phyloP scores from a whole-genome alignment of 2,113 vertebrate genomes.

The Carassius auratus region DNA sequence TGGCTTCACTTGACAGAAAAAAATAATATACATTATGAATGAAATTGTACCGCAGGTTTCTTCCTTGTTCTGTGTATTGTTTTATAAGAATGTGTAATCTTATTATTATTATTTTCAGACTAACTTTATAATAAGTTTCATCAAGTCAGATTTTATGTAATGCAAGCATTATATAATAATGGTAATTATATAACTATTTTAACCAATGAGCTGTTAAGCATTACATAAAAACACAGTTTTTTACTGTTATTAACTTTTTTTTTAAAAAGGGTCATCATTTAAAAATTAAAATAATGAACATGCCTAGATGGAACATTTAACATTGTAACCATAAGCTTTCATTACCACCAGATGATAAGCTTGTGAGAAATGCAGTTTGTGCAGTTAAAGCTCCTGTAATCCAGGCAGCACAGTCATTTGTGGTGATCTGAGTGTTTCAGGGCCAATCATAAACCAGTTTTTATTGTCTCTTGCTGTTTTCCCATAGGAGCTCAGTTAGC shows the following conservation, averaged over 20 bases:
- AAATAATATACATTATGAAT: background rate
- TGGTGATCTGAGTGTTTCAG: conserved; percentile 26
- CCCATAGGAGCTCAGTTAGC: conserved; percentile 3
- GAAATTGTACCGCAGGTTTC: background rate
- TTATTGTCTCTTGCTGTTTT: conserved; percentile 8
- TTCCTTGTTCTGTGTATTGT: background rate
- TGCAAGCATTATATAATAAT: conserved; percentile 17
- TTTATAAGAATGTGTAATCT: background rate
- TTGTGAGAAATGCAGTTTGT: conserved; percentile 3
- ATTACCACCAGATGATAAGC: conserved; percentile 4
- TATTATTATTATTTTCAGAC: background rate
- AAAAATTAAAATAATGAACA: background rate
- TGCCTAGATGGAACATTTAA: background rate
- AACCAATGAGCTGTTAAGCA: background rate
- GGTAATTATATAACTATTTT: background rate
- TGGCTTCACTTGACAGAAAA: background rate
- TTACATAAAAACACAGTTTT: background rate
- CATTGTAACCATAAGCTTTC: background rate
- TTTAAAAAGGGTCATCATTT: background rate
- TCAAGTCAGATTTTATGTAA: conserved; percentile 15
- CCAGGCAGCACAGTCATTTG: background rate
- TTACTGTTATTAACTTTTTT: background rate
- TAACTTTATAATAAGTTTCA: background rate
- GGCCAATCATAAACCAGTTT: conserved; percentile 14
- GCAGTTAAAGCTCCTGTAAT: conserved; percentile 18